Percentiles rank a stretch among this genome's conserved stretches.
Evolutionary conservation across 1,140 invertebrate species (phyloP).

Genomic region (Phenacoccus solenopsis): DNA sequence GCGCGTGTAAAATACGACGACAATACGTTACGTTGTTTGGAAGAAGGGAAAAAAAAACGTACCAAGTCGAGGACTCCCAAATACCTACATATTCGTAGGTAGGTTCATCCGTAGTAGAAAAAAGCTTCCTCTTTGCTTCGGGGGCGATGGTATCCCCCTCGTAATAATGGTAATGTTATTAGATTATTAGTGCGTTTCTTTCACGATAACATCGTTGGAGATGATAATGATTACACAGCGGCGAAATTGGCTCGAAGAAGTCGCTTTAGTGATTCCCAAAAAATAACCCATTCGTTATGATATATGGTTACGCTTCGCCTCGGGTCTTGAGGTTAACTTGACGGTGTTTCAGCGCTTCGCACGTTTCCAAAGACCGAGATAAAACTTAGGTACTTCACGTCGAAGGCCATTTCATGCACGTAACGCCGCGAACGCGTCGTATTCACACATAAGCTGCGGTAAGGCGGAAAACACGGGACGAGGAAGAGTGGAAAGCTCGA

Average conservation of each 20-base stretch:
- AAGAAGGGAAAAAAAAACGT: neutral
- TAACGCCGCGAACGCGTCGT: neutral
- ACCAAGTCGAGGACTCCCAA: too few relatives aligned
- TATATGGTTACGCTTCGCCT: neutral
- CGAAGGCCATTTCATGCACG: too few relatives aligned
- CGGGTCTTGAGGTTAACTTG: too few relatives aligned
- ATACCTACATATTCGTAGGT: too few relatives aligned
- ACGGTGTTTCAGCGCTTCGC: too few relatives aligned
- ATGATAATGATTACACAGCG: conserved; percentile 11
- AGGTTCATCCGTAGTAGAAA: neutral
- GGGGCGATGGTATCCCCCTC: neutral
- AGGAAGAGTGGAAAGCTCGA: neutral
- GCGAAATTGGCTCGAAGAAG: neutral
- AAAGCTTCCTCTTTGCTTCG: neutral
- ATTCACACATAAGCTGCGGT: too few relatives aligned
- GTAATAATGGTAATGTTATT: conserved; percentile 10
- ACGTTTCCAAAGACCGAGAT: too few relatives aligned
- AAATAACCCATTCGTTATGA: neutral
- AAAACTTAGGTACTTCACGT: too few relatives aligned
- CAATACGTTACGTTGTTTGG: neutral
- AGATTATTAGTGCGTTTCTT: conserved; percentile 9
- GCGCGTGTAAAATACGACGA: conserved; percentile 11
- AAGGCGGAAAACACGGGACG: too few relatives aligned
- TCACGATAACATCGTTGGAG: conserved; percentile 14
- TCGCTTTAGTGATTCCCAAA: conserved; percentile 1